Percentiles rank a stretch among this genome's conserved stretches.
Evolutionary conservation across 2,797 vertebrate species (phyloP).

Genomic region (Iguana delicatissima): DNA sequence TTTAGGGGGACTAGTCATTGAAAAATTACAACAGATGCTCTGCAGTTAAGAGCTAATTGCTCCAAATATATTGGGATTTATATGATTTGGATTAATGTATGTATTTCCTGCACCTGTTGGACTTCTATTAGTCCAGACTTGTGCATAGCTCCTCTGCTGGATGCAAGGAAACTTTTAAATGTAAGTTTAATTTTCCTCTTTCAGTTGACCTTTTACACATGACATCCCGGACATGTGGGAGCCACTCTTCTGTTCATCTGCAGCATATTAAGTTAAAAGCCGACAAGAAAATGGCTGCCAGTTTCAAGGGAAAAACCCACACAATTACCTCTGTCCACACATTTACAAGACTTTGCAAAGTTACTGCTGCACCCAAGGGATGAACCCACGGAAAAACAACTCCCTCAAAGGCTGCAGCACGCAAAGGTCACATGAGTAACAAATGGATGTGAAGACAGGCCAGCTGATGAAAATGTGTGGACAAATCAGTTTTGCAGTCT

Average conservation of each 20-base stretch:
- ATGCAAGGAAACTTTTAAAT: background rate
- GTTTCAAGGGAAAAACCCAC: background rate
- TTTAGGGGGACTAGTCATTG: background rate
- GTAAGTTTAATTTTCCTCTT: background rate
- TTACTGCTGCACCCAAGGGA: background rate
- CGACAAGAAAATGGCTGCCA: background rate
- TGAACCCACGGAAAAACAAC: background rate
- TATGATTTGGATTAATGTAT: background rate
- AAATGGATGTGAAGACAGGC: background rate
- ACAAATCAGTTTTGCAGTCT: background rate
- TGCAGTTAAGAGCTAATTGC: background rate
- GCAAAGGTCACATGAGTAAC: background rate
- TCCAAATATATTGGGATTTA: background rate
- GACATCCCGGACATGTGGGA: background rate
- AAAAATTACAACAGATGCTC: background rate
- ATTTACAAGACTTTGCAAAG: background rate
- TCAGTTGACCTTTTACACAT: background rate
- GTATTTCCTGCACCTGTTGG: background rate
- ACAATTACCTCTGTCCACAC: background rate
- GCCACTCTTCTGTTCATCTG: no score
- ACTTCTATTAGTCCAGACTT: background rate
- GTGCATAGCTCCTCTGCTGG: background rate
- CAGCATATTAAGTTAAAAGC: background rate
- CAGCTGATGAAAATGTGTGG: background rate
- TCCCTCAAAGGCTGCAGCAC: background rate